Percentiles rank a stretch among this genome's conserved stretches.
Conservation (phyloP, 1,140 invertebrate species). For the Carposina sasakii region DNA sequence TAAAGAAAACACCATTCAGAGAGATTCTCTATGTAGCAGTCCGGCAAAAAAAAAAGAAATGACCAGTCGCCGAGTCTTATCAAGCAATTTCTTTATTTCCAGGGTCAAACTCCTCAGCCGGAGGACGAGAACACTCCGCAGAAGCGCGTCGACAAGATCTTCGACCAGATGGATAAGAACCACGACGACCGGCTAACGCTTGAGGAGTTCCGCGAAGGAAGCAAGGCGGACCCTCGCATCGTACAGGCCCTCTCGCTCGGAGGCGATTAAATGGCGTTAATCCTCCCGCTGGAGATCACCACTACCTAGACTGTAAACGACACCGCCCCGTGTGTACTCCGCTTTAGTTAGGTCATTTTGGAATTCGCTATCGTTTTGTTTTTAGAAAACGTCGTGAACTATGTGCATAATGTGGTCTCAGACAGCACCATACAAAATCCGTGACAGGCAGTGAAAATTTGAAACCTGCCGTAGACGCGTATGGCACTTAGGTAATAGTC, state of each 20-base stretch:
- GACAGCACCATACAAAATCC: no score
- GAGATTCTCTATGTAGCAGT: no score
- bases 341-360: no score
- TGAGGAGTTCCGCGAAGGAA: constrained; percentile 98
- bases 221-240: constrained; percentile 98
- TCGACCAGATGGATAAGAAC: constrained; percentile 99
- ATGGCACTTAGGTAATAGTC: no score
- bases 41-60: no score
- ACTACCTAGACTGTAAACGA: constrained; percentile 40
- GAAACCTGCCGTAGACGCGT: no score
- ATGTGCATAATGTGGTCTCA: no score
- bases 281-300: constrained; percentile 68
- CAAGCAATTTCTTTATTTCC: constrained; percentile 35
- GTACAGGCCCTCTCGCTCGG: constrained; percentile 93
- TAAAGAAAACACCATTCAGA: no score
- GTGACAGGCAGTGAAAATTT: no score
- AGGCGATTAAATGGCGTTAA: constrained; percentile 77
- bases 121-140: constrained; percentile 97
- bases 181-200: constrained; percentile 97
- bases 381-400: no score
- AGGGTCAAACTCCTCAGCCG: constrained; percentile 91
- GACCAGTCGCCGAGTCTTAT: no score
- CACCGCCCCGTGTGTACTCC: constrained; percentile 33
- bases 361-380: no score
- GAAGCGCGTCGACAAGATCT: constrained; percentile 97